phyloP scores from a whole-genome alignment of 2,113 vertebrate genomes.

The Stegastes partitus region DNA sequence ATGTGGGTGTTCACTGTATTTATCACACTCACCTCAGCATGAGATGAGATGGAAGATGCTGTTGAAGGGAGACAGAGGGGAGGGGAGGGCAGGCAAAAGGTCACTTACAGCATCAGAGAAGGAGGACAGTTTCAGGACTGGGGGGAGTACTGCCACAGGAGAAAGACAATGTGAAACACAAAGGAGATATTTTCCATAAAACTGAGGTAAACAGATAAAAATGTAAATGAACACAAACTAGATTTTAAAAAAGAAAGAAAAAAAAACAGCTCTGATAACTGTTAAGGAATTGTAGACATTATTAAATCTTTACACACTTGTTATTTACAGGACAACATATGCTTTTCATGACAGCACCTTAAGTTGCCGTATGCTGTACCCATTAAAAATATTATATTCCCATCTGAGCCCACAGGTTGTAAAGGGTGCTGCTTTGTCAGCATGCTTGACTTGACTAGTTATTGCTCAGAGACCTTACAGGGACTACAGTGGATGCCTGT shows the following conservation, averaged over 20 bases:
- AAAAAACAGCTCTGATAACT: too few relatives aligned
- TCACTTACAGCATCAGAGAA: slow-evolving; percentile 11
- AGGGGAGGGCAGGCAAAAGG: slow-evolving; percentile 22
- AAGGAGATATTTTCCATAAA: not conserved
- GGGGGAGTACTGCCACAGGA: not conserved
- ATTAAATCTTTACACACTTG: too few relatives aligned
- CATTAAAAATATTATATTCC: not conserved
- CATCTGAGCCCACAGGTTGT: not conserved
- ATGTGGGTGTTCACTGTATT: slow-evolving; percentile 29
- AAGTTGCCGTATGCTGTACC: not conserved
- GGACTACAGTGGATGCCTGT: not conserved
- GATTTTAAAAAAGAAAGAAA: too few relatives aligned
- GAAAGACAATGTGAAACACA: not conserved
- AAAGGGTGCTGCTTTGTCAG: not conserved
- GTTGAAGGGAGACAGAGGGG: slow-evolving; percentile 14
- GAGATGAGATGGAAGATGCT: slow-evolving; percentile 9
- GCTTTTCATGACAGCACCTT: not conserved
- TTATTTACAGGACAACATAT: not conserved
- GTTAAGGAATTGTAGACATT: too few relatives aligned
- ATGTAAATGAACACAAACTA: not conserved
- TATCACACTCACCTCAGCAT: slow-evolving; percentile 19
- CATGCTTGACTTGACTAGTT: not conserved
- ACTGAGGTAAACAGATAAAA: not conserved
- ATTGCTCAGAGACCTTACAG: slow-evolving; percentile 1
- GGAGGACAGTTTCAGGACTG: slow-evolving; percentile 20